Percentiles rank a stretch among this genome's conserved stretches.
phyloP scores from a whole-genome alignment of 2,113 vertebrate genomes.

The Aythya baeri region DNA sequence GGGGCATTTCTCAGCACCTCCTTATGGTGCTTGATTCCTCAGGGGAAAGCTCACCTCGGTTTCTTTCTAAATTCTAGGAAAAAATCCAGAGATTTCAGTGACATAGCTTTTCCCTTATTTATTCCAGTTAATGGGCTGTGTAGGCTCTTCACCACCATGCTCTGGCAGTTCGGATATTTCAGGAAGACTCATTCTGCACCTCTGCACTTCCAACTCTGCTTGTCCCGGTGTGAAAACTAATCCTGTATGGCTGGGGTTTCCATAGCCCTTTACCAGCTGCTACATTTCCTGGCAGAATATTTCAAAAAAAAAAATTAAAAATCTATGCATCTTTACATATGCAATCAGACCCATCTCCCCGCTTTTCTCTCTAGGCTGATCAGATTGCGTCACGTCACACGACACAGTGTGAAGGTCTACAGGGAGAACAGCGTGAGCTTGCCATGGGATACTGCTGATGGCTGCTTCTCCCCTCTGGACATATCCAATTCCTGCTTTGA shows the following conservation, averaged over 20 bases:
- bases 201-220: neutral
- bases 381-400: neutral
- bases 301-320: neutral
- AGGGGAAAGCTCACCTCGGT: neutral
- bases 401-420: neutral
- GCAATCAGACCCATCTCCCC: neutral
- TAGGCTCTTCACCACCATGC: rapidly evolving
- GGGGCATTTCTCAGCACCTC: neutral
- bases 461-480: neutral
- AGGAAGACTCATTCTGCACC: neutral
- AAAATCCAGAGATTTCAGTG: neutral
- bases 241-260: neutral
- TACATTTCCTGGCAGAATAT: neutral
- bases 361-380: neutral
- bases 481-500: neutral
- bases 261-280: neutral
- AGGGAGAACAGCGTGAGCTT: neutral
- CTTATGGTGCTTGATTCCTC: neutral
- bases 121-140: neutral
- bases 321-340: neutral
- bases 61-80: neutral
- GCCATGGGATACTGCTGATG: rapidly evolving
- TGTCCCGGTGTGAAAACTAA: neutral
- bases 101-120: neutral
- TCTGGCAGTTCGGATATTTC: rapidly evolving